phyloP scores from a whole-genome alignment of 1,140 invertebrate species.

The Armadillidium nasatum region DNA sequence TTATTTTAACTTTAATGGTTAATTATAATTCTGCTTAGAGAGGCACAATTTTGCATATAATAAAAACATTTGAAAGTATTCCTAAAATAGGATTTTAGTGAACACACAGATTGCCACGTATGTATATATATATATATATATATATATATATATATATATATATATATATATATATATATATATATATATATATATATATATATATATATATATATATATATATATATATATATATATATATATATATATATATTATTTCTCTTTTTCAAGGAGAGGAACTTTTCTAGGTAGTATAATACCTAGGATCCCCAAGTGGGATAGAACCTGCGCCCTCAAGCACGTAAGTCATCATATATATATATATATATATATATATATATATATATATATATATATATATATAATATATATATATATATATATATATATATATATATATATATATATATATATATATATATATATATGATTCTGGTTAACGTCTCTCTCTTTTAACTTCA shows the following conservation, averaged over 20 bases:
- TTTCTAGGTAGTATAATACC: no score
- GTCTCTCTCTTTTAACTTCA: slow-evolving; percentile 42
- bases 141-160: neutral
- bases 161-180: slow-evolving; percentile 11
- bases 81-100: no score
- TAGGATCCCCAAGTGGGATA: no score
- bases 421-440: slow-evolving; percentile 17
- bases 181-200: slow-evolving; percentile 15
- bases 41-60: no score
- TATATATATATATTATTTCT: neutral
- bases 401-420: no score
- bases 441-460: slow-evolving; percentile 4
- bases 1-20: no score
- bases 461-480: neutral
- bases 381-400: no score
- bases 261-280: no score
- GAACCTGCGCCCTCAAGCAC: no score
- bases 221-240: slow-evolving; percentile 19
- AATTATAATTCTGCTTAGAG: no score
- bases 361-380: slow-evolving; percentile 17
- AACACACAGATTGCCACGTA: no score
- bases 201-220: slow-evolving; percentile 16
- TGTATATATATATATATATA: neutral
- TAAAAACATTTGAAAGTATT: no score
- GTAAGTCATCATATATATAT: neutral